Evolutionary conservation across 2,888 invertebrate species (phyloP).

Genomic region (Eumerus sabulonum): DNA sequence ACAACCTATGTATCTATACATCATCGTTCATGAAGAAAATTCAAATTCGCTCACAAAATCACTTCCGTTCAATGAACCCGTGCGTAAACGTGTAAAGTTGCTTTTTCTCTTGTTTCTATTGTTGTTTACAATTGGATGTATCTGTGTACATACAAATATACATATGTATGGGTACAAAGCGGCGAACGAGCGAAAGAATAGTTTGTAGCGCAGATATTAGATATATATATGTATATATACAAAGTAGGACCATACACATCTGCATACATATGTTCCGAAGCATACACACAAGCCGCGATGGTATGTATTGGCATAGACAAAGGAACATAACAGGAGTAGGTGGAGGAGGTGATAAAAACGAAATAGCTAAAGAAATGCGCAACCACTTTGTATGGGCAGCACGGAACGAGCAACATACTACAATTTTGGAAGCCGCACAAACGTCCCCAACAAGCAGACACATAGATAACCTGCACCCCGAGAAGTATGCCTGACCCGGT

Average conservation of each 20-base stretch:
- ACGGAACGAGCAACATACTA: slow-evolving; percentile 55
- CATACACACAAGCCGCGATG: too few species aligned
- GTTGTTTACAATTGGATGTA: slow-evolving; percentile 43
- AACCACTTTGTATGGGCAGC: slow-evolving; percentile 65
- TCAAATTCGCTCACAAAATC: slow-evolving; percentile 72
- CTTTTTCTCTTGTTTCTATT: slow-evolving; percentile 19
- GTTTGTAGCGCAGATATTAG: slow-evolving; percentile 57
- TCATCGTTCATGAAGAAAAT: slow-evolving; percentile 30
- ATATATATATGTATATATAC: neutral
- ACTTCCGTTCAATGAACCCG: slow-evolving; percentile 77
- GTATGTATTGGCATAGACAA: slow-evolving; percentile 48
- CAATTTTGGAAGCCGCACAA: slow-evolving; percentile 60
- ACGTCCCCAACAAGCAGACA: slow-evolving; percentile 50
- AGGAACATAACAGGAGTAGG: slow-evolving; percentile 38
- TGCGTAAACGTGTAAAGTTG: slow-evolving; percentile 74
- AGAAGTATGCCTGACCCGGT: slow-evolving; percentile 53
- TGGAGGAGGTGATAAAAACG: slow-evolving; percentile 32
- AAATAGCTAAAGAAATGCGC: slow-evolving; percentile 62
- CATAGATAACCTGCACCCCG: slow-evolving; percentile 62
- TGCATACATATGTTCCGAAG: neutral
- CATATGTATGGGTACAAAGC: slow-evolving; percentile 34
- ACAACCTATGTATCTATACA: neutral
- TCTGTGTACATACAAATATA: neutral
- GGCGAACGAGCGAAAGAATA: slow-evolving; percentile 60
- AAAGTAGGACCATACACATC: neutral